Evolutionary conservation across 1,140 invertebrate species (phyloP), one percentile per base, ranked within the genome.

Genomic region (Protaetia brevitarsis): DNA sequence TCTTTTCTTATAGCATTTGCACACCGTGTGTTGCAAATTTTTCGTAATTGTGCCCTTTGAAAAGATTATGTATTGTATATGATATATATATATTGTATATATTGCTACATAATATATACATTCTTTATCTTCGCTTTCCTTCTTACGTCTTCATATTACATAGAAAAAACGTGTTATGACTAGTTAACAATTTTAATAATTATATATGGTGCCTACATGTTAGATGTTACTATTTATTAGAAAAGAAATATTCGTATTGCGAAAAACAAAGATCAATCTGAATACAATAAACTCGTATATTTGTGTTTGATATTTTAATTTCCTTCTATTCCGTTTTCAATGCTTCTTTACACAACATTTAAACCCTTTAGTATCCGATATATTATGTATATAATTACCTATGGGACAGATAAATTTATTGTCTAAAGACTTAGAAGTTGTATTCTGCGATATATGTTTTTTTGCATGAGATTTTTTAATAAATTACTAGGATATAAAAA

Each of bases 331-430:
- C 16, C 4, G 5, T 23, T 51, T 23, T 10, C 19, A 19, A 51
- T 51, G 19, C 6, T 10, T 51, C 26, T 13, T 51, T n/a, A n/a
- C n/a, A n/a, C n/a, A n/a, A n/a, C n/a, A n/a, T 51, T 51, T 19
- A 51, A 51, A 51, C 41, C 41, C 41, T 51, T 45, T 51, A 23
- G 41, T 10, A 23, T 51, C 41, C 41, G 16, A 19, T 51, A 19
- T n/a, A n/a, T n/a, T n/a, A n/a, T n/a, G n/a, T n/a, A n/a, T n/a
- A n/a, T 51, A 51, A 51, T 23, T 51, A 51, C 19, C 57, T 28
- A 59, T 29, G 57, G 57, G 57, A 59, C 57, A 59, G 57, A 59
- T 59, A 59, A n/a, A 29, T 59, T 59, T 59, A 59, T 59, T 59
- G 57, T 59, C 57, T 59, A 59, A 23, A 59, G 19, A 59, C 16